phyloP scores from a whole-genome alignment of 2,888 invertebrate species.

The Mystacides longicornis region DNA sequence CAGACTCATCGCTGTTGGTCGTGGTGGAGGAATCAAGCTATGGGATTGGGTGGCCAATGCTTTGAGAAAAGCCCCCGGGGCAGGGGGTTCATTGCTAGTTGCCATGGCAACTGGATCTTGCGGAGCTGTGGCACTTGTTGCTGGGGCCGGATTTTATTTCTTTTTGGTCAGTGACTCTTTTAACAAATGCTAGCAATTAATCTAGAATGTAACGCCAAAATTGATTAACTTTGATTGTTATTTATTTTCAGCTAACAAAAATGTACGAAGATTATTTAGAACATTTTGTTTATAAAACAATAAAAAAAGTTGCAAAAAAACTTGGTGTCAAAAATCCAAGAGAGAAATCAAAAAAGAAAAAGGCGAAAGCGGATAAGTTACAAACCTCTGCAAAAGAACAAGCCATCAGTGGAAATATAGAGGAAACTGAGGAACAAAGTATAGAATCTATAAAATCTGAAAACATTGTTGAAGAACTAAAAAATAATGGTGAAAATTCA shows the following conservation, averaged over 20 bases:
- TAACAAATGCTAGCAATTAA: neutral
- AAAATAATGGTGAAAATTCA: neutral
- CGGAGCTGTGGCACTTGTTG: constrained; percentile 62
- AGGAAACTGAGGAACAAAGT: neutral
- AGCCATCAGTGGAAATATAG: neutral
- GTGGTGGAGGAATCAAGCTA: constrained; percentile 34
- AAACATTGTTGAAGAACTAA: neutral
- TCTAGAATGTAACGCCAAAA: no score
- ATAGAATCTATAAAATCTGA: neutral
- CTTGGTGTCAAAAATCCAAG: constrained; percentile 6
- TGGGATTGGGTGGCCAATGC: constrained; percentile 59
- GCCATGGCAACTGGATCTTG: constrained; percentile 60
- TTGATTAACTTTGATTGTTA: neutral
- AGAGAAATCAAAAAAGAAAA: neutral
- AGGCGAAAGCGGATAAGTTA: constrained; percentile 1
- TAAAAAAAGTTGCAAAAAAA: constrained; percentile 37
- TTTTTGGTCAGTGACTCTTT: constrained; percentile 48
- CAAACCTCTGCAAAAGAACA: neutral
- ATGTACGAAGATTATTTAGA: constrained; percentile 71
- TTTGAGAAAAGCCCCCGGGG: constrained; percentile 60
- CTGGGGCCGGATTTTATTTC: constrained; percentile 61
- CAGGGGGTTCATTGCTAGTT: constrained; percentile 57
- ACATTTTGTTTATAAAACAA: constrained; percentile 48
- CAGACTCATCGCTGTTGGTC: constrained; percentile 10
- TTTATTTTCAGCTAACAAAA: constrained; percentile 52